Evolutionary conservation across 2,113 vertebrate species (phyloP), one percentile per base, ranked within the genome.

Genomic region (Tupaia chinensis): DNA sequence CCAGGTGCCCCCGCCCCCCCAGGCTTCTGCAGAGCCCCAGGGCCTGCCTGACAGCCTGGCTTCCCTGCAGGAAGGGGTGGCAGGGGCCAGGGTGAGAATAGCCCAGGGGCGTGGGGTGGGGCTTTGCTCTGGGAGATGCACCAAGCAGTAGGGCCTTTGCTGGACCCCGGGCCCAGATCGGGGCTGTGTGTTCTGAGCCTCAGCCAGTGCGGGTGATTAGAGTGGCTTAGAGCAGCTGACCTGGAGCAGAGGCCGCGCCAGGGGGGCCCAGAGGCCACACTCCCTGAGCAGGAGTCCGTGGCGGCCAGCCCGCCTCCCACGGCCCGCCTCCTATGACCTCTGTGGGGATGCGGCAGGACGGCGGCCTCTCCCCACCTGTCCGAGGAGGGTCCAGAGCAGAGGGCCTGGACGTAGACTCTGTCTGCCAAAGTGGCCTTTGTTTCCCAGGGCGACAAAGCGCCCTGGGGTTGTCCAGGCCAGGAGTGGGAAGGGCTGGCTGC

Each of bases 391-490:
- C 74, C 53, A 4, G 22, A 25, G 23, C 5, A 1, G 9, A 72
- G 23, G 79, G 27, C 25, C 0, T 44, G 68, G 65, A 14, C 7
- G n/a, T 3, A 12, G 54, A 53, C 58, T 63, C 3, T 58, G 44
- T 44, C 44, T 44, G 44, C 44, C 44, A 44, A 44, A 5, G 44
- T 44, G 66, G 92, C 23, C 93, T 97, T 98, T 97, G 97, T 97
- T 95, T 94, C 94, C 84, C 29, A 13, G 74, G 73, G 17, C 58
- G 25, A 84, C 56, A 56, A 79, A 56, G 58, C 60, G 70, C n/a
- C 15, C 10, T 29, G 25, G 60, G 74, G 79, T 34, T 0, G 2
- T 53, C n/a, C 3, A 19, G 61, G 7, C 32, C 4, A 11, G 72
- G 72, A 61, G 19, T 72, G 32, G 61, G 10, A 25, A 13, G 77